phyloP scores from a whole-genome alignment of 2,797 vertebrate species.

The Spinibarbus caldwelli region DNA sequence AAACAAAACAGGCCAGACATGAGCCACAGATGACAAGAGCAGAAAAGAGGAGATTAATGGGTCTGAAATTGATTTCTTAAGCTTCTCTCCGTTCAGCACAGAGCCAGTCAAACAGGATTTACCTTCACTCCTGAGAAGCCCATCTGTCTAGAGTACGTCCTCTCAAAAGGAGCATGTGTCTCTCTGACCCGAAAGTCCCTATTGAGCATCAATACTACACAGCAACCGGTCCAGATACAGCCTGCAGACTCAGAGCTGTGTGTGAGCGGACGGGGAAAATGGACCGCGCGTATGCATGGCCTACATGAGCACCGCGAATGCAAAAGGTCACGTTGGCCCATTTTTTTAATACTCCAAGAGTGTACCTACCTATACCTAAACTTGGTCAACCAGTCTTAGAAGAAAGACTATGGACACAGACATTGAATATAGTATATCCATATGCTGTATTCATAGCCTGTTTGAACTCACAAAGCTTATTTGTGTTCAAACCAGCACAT shows the following conservation, averaged over 20 bases:
- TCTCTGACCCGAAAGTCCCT: conserved; percentile 46
- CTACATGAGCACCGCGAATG: not conserved
- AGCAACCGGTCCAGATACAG: conserved; percentile 50
- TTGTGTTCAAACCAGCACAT: no score
- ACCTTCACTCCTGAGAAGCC: conserved; percentile 63
- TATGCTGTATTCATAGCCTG: not conserved
- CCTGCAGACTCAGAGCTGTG: conserved; percentile 19
- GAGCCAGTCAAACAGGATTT: conserved; percentile 75
- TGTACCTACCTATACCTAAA: not conserved
- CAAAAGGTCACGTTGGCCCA: conserved; percentile 3
- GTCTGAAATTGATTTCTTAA: conserved; percentile 76
- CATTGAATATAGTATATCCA: not conserved
- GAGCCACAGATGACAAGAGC: conserved; percentile 66
- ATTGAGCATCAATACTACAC: conserved; percentile 44
- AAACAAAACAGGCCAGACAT: conserved; percentile 64
- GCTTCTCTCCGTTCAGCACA: conserved; percentile 71
- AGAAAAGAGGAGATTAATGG: conserved; percentile 72
- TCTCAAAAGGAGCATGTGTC: conserved; percentile 52
- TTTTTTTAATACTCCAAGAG: not conserved
- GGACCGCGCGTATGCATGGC: not conserved
- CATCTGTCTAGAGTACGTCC: conserved; percentile 68
- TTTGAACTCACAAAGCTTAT: no score
- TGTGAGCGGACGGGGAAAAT: conserved; percentile 35
- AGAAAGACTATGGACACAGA: not conserved
- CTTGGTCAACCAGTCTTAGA: not conserved